Conservation (phyloP, 2,888 invertebrate species). For the Diplazon laetatorius region DNA sequence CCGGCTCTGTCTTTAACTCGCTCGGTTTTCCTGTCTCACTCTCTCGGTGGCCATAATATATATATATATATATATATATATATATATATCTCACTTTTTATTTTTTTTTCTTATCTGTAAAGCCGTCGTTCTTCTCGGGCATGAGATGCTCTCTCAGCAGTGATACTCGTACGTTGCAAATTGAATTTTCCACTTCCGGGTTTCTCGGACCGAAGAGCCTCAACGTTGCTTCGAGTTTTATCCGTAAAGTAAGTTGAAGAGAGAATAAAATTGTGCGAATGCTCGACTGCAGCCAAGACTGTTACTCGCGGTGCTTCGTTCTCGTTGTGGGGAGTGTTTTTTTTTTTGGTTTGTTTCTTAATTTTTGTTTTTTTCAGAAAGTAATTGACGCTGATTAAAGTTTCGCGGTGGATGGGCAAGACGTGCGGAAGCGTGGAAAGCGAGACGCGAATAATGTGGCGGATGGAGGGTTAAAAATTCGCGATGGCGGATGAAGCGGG, state of each 20-base stretch:
- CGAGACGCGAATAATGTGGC: background rate
- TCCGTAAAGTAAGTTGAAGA: constrained; percentile 60
- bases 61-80: too few species aligned
- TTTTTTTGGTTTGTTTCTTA: too few species aligned
- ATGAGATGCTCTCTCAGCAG: constrained; percentile 34
- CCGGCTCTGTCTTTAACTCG: background rate
- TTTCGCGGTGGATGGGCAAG: constrained; percentile 63
- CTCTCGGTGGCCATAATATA: too few species aligned
- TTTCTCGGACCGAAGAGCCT: constrained; percentile 65
- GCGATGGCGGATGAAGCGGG: constrained; percentile 7
- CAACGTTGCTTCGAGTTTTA: constrained; percentile 52
- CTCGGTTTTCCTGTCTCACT: constrained; percentile 6
- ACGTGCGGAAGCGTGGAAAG: constrained; percentile 1
- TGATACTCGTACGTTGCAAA: constrained; percentile 66
- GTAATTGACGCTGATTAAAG: constrained; percentile 78
- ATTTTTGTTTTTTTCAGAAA: constrained; percentile 42
- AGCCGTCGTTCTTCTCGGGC: constrained; percentile 8
- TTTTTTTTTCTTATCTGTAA: constrained; percentile 1
- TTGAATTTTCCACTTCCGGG: constrained; percentile 71
- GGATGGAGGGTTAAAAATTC: background rate
- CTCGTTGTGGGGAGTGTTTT: too few species aligned
- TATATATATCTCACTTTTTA: background rate
- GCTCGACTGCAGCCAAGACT: constrained; percentile 57
- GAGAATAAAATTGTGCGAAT: constrained; percentile 1
- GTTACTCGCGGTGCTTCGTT: constrained; percentile 64